Percentiles rank a stretch among this genome's conserved stretches.
phyloP scores from a whole-genome alignment of 2,888 invertebrate genomes.

The Ormia ochracea region DNA sequence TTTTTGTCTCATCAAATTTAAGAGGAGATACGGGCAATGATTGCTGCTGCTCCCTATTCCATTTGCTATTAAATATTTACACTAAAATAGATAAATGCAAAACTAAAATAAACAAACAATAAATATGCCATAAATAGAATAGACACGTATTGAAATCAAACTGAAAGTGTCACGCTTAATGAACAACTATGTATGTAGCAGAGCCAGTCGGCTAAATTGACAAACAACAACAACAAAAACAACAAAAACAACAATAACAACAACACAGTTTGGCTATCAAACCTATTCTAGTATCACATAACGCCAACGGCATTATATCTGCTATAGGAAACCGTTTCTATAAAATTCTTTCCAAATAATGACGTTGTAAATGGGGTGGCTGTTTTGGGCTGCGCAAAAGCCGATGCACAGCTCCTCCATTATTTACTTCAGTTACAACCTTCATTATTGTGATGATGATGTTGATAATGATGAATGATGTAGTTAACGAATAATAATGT shows the following conservation, averaged over 20 bases:
- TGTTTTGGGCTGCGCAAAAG: constrained; percentile 48
- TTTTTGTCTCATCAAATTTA: constrained; percentile 51
- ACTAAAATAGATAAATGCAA: constrained; percentile 3
- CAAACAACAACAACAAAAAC: too few species aligned
- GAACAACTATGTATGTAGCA: constrained; percentile 57
- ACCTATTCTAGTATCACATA: constrained; percentile 39
- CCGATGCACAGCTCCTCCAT: constrained; percentile 1
- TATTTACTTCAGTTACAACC: constrained; percentile 18
- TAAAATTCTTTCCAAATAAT: constrained; percentile 29
- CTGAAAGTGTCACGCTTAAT: constrained; percentile 62
- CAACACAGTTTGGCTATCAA: constrained; percentile 12
- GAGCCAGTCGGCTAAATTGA: constrained; percentile 30
- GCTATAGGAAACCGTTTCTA: neutral
- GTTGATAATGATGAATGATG: constrained; percentile 35
- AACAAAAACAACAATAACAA: too few species aligned
- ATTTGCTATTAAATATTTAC: constrained; percentile 17
- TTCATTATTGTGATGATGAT: constrained; percentile 18
- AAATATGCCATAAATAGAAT: constrained; percentile 24
- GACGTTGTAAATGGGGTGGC: constrained; percentile 42
- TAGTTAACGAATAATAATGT: neutral
- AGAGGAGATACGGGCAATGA: constrained; percentile 63
- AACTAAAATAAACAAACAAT: neutral
- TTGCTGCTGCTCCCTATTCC: constrained; percentile 59
- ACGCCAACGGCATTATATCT: constrained; percentile 35
- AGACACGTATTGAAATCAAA: constrained; percentile 53